These are phyloP conservation scores for Volucella inflata DNA, from an alignment of 2,888 invertebrate species.

Conservation along the genomic window DNA sequence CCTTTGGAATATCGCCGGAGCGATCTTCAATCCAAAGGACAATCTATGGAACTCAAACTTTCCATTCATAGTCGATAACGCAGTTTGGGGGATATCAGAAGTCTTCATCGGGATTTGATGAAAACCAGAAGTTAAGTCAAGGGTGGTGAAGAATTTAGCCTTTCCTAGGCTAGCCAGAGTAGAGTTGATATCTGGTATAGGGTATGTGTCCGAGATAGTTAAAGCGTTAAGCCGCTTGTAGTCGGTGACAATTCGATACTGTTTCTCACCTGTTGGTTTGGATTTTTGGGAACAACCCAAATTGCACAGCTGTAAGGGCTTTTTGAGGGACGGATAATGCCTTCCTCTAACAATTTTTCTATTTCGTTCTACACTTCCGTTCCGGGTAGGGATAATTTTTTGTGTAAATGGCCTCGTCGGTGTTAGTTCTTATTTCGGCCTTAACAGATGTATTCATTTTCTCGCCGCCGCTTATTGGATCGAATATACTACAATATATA, in stretches of 20 bases:
- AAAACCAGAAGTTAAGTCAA: too few species aligned
- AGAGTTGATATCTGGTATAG: constrained; percentile 30
- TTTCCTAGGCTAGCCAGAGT: constrained; percentile 67
- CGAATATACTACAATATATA: neutral
- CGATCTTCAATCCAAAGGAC: constrained; percentile 34
- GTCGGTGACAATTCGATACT: constrained; percentile 42
- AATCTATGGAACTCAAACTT: constrained; percentile 41
- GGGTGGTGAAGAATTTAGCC: constrained; percentile 74
- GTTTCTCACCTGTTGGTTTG: constrained; percentile 15
- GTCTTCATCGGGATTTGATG: constrained; percentile 75
- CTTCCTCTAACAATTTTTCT: constrained; percentile 77
- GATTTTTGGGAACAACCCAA: constrained; percentile 75
- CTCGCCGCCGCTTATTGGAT: constrained; percentile 64
- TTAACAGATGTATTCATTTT: too few species aligned
- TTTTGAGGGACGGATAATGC: constrained; percentile 26
- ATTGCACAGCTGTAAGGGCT: constrained; percentile 38
- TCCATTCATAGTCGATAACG: constrained; percentile 62
- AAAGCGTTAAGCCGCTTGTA: constrained; percentile 58
- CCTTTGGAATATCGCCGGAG: too few species aligned
- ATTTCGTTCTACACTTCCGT: constrained; percentile 78
- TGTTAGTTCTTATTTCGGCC: too few species aligned
- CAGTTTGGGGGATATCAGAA: constrained; percentile 51
- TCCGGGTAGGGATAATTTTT: constrained; percentile 46
- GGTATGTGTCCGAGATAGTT: constrained; percentile 24
- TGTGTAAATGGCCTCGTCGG: constrained; percentile 56